These are phyloP conservation scores for Balanococcus diminutus DNA, from an alignment of 2,888 invertebrate species.

Conservation along the genomic window DNA sequence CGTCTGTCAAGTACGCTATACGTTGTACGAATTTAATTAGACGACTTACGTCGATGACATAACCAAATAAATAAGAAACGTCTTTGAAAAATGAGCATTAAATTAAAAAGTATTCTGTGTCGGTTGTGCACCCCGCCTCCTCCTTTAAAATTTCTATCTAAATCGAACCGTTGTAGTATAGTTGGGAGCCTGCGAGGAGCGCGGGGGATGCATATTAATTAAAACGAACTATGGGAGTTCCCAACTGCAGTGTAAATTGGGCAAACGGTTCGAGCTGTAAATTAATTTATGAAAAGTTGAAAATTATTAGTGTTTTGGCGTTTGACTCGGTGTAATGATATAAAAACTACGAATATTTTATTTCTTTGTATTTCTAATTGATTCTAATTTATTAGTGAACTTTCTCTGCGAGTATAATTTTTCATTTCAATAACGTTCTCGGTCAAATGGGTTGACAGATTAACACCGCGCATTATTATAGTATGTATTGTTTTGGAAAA, in stretches of 20 bases:
- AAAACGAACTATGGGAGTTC: not conserved
- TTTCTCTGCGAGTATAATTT: not conserved
- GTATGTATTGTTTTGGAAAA: no score
- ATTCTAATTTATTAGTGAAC: not conserved
- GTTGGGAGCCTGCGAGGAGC: no score
- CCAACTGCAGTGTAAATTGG: not conserved
- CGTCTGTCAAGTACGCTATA: no score
- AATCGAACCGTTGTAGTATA: no score
- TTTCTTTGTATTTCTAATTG: not conserved
- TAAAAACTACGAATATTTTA: not conserved
- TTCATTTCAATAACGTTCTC: not conserved
- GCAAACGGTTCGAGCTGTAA: not conserved
- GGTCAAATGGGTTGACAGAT: not conserved
- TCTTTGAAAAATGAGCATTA: not conserved
- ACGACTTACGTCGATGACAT: no score
- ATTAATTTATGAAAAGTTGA: not conserved
- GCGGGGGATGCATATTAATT: not conserved
- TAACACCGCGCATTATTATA: not conserved
- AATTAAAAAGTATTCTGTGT: not conserved
- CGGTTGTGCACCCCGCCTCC: slow-evolving; percentile 17
- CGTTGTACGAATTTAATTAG: no score
- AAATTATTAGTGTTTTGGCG: not conserved
- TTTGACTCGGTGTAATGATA: not conserved
- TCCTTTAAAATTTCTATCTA: not conserved
- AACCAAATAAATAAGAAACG: no score